These are phyloP conservation scores for Limnephilus rhombicus DNA, from an alignment of 2,888 invertebrate species.

Conservation along the genomic window DNA sequence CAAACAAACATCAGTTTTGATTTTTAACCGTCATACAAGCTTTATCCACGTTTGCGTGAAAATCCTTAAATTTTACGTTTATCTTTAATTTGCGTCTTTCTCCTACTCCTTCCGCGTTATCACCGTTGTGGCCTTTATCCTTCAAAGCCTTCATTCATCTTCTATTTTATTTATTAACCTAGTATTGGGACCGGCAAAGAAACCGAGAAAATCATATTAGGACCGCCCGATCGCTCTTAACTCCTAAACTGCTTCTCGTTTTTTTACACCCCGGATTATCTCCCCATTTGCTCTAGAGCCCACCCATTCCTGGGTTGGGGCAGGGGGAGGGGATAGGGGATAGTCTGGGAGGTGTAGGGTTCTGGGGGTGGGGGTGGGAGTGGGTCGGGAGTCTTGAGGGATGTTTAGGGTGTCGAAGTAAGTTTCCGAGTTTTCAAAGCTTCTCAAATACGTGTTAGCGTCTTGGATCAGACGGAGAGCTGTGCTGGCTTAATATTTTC, in stretches of 20 bases:
- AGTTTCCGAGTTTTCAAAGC: slow-evolving; percentile 32
- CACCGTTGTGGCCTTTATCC: slow-evolving; percentile 14
- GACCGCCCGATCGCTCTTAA: slow-evolving; percentile 57
- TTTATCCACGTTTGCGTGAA: background rate
- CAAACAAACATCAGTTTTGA: background rate
- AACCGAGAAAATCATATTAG: slow-evolving; percentile 61
- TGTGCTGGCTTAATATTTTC: slow-evolving; percentile 23
- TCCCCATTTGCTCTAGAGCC: slow-evolving; percentile 21
- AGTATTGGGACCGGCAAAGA: slow-evolving; percentile 36
- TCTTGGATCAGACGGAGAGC: slow-evolving; percentile 30
- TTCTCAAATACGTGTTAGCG: slow-evolving; percentile 37
- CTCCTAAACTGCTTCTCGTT: slow-evolving; percentile 44
- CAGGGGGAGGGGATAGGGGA: background rate
- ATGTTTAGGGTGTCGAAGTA: slow-evolving; percentile 32
- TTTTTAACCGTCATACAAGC: background rate
- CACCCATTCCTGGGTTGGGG: background rate
- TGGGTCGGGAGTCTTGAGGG: slow-evolving; percentile 5
- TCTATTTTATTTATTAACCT: slow-evolving; percentile 49
- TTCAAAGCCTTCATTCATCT: slow-evolving; percentile 31
- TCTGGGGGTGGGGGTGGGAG: background rate
- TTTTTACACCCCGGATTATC: slow-evolving; percentile 38
- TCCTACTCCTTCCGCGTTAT: background rate
- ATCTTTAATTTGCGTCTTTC: slow-evolving; percentile 9
- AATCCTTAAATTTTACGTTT: background rate
- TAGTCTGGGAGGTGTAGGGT: background rate